phyloP scores from a whole-genome alignment of 2,888 invertebrate species.

The Osedax frankpressi region DNA sequence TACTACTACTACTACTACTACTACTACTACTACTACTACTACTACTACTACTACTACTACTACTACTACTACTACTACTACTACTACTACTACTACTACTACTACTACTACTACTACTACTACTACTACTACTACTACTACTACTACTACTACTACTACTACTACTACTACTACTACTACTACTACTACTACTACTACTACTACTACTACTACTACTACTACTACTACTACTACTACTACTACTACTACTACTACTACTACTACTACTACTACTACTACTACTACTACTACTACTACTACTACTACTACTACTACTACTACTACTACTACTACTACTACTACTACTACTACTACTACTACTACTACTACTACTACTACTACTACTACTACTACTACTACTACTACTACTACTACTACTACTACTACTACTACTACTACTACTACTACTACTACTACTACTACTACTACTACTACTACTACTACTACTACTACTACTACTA shows the following conservation, averaged over 20 bases:
- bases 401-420: constrained; percentile 20
- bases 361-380: constrained; percentile 20
- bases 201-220: constrained; percentile 20
- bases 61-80: not conserved
- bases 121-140: not conserved
- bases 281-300: constrained; percentile 19
- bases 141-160: not conserved
- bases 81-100: not conserved
- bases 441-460: constrained; percentile 20
- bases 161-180: constrained; percentile 21
- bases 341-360: constrained; percentile 20
- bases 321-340: constrained; percentile 20
- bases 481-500: constrained; percentile 20
- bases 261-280: constrained; percentile 21
- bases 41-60: not conserved
- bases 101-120: not conserved
- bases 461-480: constrained; percentile 19
- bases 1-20: not conserved
- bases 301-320: constrained; percentile 20
- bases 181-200: constrained; percentile 19
- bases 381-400: constrained; percentile 19
- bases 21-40: not conserved
- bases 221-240: constrained; percentile 20
- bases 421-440: constrained; percentile 19
- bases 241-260: constrained; percentile 19